Conservation (phyloP, 1,140 invertebrate species). For the Psilanteris sp. region DNA sequence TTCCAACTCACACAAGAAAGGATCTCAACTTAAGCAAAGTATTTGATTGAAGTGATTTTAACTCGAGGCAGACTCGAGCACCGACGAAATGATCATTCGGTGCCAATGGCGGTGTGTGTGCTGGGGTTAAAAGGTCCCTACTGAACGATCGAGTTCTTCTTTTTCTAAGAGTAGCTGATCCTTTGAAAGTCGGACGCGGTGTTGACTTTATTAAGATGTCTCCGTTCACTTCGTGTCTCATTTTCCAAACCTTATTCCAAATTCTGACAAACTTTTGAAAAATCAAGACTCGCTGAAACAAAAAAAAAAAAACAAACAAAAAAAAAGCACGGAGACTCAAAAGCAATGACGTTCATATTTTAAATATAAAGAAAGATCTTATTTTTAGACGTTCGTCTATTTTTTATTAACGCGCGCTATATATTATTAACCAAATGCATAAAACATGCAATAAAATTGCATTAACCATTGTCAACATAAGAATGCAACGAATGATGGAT, state of each 20-base stretch:
- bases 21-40: constrained; percentile 41
- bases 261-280: neutral
- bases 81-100: constrained; percentile 30
- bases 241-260: neutral
- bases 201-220: constrained; percentile 28
- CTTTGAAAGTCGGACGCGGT: constrained; percentile 9
- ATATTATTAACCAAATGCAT: too few species aligned
- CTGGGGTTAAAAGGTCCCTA: constrained; percentile 29
- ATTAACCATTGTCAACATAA: too few species aligned
- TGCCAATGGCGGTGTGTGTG: constrained; percentile 25
- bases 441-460: too few species aligned
- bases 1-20: constrained; percentile 39
- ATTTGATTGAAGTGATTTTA: constrained; percentile 57
- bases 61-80: constrained; percentile 11
- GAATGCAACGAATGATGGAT: too few species aligned
- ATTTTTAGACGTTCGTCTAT: too few species aligned
- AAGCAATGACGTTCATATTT: too few species aligned
- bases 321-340: too few species aligned
- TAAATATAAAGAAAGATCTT: too few species aligned
- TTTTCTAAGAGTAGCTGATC: constrained; percentile 10
- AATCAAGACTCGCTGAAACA: too few species aligned
- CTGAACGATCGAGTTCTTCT: constrained; percentile 17
- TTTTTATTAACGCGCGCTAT: too few species aligned
- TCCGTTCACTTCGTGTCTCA: neutral
- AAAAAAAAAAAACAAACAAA: too few species aligned